Evolutionary conservation across 92 coral and sea anemone species (phyloP).

Genomic region (Phenganax subtilis): DNA sequence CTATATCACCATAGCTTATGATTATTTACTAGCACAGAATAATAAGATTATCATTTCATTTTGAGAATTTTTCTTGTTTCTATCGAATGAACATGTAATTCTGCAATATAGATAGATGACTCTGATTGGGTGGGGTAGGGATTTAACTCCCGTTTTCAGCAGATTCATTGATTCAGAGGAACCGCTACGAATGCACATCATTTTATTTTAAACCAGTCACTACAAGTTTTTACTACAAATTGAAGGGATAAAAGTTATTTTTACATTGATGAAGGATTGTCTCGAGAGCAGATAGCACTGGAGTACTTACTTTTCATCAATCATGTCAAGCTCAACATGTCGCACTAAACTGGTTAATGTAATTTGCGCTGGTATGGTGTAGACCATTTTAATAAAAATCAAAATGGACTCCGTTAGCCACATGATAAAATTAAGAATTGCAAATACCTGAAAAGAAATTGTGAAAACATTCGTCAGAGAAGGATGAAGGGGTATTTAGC

Average conservation of each 20-base stretch:
- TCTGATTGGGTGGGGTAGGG: background rate
- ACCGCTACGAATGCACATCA: no score
- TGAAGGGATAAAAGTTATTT: no score
- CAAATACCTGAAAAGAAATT: slow-evolving; percentile 18
- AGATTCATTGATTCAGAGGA: no score
- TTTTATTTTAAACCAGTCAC: no score
- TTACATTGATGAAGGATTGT: no score
- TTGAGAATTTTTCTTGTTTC: background rate
- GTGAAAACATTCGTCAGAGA: background rate
- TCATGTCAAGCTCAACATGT: slow-evolving; percentile 8
- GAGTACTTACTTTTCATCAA: background rate
- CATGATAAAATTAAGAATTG: background rate
- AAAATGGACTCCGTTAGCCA: background rate
- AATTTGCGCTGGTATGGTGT: slow-evolving; percentile 28
- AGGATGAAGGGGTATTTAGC: background rate
- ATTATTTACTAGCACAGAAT: slow-evolving; percentile 9
- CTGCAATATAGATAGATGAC: background rate
- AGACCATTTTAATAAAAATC: slow-evolving; percentile 25
- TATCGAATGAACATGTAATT: background rate
- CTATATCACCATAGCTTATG: background rate
- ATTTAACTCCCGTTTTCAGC: no score
- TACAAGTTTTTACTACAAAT: no score
- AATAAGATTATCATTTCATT: slow-evolving; percentile 37
- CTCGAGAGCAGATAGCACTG: no score
- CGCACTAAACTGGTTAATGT: background rate